Evolutionary conservation across 2,797 vertebrate species (phyloP).

Genomic region (Presbytis comata): DNA sequence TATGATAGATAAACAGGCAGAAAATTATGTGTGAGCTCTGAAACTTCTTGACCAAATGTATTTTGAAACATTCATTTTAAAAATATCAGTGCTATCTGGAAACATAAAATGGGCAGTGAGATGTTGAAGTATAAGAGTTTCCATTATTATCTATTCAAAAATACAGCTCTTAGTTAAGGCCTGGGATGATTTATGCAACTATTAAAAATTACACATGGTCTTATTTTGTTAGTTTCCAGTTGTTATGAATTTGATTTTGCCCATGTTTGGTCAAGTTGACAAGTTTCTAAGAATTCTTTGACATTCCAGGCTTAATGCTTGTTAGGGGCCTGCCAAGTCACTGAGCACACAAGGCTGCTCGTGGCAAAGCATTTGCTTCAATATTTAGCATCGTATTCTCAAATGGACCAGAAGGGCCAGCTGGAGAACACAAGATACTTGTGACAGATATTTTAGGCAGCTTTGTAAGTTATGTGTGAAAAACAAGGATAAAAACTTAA

Average conservation of each 20-base stretch:
- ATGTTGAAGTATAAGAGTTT: conserved; percentile 44
- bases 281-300: conserved; percentile 77
- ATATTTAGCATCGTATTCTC: conserved; percentile 66
- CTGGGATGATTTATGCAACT: conserved; percentile 41
- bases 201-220: conserved; percentile 51
- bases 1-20: not conserved
- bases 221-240: conserved; percentile 67
- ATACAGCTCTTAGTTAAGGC: conserved; percentile 20
- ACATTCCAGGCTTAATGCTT: conserved; percentile 73
- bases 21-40: not conserved
- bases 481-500: conserved; percentile 19
- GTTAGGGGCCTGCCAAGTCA: conserved; percentile 55
- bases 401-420: conserved; percentile 58
- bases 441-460: conserved; percentile 34
- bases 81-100: conserved; percentile 18
- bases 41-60: conserved; percentile 34
- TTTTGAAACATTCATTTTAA: conserved; percentile 3
- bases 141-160: conserved; percentile 35
- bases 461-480: not conserved
- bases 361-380: conserved; percentile 61
- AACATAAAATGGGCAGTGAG: conserved; percentile 18
- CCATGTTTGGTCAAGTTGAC: conserved; percentile 76
- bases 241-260: conserved; percentile 65
- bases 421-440: conserved; percentile 43
- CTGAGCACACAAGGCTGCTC: conserved; percentile 45